A percentile compares a stretch with the other conserved stretches of the same genome.
Conservation (phyloP, 2,797 vertebrate genomes). For the Trichosurus vulpecula region DNA sequence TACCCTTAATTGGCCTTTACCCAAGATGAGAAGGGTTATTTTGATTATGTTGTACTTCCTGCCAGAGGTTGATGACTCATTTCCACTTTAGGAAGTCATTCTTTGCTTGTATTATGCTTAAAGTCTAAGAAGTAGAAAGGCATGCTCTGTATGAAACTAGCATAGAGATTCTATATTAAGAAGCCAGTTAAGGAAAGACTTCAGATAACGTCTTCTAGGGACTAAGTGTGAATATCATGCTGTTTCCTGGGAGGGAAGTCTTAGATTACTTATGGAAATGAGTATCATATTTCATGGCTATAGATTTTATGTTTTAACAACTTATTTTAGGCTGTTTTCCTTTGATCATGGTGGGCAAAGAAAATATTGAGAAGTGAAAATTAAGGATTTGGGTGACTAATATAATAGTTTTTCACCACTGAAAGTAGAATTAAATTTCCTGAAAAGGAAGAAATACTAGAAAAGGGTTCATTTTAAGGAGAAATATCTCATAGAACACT, state of each 20-base stretch:
- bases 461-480: not conserved
- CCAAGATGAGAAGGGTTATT: not conserved
- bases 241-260: not conserved
- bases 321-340: not conserved
- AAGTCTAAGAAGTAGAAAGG: conserved; percentile 1
- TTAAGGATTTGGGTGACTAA: not conserved
- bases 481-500: not conserved
- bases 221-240: not conserved
- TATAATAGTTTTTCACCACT: not conserved
- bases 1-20: not conserved
- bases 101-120: not conserved
- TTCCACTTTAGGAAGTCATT: not conserved
- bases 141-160: not conserved
- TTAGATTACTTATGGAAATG: not conserved
- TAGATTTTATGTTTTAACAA: not conserved
- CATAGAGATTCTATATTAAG: not conserved
- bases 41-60: not conserved
- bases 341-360: not conserved
- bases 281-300: not conserved
- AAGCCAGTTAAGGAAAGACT: not conserved
- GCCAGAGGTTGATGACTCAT: conserved; percentile 9
- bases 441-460: not conserved
- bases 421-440: not conserved
- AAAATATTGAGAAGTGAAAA: not conserved
- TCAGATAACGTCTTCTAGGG: not conserved